phyloP scores from a whole-genome alignment of 2,113 vertebrate genomes.

The Takifugu flavidus region DNA sequence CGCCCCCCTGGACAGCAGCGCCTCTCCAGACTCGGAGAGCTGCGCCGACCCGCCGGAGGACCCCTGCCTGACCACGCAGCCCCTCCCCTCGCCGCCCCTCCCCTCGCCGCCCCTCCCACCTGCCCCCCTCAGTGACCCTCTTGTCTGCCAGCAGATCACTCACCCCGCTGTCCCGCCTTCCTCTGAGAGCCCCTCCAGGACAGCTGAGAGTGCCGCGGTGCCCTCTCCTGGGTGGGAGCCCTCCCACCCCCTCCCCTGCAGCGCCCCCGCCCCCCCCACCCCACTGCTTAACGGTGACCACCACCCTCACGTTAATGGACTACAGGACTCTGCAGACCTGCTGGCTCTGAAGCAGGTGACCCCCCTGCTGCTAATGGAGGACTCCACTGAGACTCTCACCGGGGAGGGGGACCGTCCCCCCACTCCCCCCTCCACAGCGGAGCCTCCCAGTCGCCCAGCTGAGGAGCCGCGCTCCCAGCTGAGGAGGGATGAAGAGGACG shows the following conservation, averaged over 20 bases:
- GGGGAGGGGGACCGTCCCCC: slow-evolving; percentile 52
- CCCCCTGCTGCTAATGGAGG: slow-evolving; percentile 57
- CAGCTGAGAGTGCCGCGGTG: slow-evolving; percentile 42
- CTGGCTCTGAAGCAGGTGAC: slow-evolving; percentile 42
- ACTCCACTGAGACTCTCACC: slow-evolving; percentile 75
- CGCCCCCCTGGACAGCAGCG: neutral
- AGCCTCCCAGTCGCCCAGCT: slow-evolving; percentile 1
- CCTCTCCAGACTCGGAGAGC: neutral
- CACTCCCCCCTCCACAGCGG: slow-evolving; percentile 4
- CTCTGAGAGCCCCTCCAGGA: slow-evolving; percentile 46
- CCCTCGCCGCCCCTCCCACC: slow-evolving; percentile 67
- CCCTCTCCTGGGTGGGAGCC: slow-evolving; percentile 49
- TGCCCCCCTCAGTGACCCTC: slow-evolving; percentile 37
- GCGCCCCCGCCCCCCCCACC: slow-evolving; percentile 13
- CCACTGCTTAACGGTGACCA: slow-evolving; percentile 14
- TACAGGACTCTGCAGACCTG: slow-evolving; percentile 32
- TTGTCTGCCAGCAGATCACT: slow-evolving; percentile 52
- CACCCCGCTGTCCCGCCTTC: slow-evolving; percentile 30
- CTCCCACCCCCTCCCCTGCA: slow-evolving; percentile 52
- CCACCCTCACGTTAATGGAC: slow-evolving; percentile 4
- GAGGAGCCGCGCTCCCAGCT: slow-evolving; percentile 31
- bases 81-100: slow-evolving; percentile 66
- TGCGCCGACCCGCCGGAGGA: slow-evolving; percentile 54
- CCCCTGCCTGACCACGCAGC: slow-evolving; percentile 72
- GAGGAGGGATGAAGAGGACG: slow-evolving; percentile 40